Evolutionary conservation across 2,888 invertebrate species (phyloP), one percentile per base, ranked within the genome.

Genomic region (Folsomia manolachei): DNA sequence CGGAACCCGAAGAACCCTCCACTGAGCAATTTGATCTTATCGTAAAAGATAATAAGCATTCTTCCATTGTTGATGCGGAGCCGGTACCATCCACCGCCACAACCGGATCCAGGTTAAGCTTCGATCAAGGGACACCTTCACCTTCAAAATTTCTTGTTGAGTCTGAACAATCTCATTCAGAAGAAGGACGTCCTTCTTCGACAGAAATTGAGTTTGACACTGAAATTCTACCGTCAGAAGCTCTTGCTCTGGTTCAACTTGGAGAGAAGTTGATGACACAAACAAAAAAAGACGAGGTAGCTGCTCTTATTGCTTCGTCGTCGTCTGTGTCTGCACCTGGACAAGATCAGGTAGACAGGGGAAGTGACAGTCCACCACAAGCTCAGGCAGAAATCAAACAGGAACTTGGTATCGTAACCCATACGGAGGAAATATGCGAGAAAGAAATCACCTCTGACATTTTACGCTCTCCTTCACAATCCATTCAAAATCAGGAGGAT

Each of bases 131-230:
- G 39, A 39, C 4, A 39, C 7, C 39, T 4, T 39, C 39, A 14
- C 39, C 39, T 14, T 39, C 39, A 39, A 39, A 39, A 39, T 14
- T 39, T 14, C 39, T 39, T 14, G n/a, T 19, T 14, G 56, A 56
- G 21, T 21, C 56, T 56, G 56, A 56, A 56, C 56, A 56, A 19
- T n/a, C 56, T 19, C 9, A 11, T 11, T 19, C 56, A 14, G 56
- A 56, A 56, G 56, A 56, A 21, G 56, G 56, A n/a, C 56, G 56
- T n/a, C 56, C 56, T 14, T 56, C 56, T n/a, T 56, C 56, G 4
- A 21, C 56, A 18, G 56, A 56, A 56, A 56, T 56, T 7, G 56
- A 56, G 19, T 56, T 56, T 56, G 56, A 56, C 56, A 56, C 56
- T 7, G 56, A 56, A 56, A 56, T 56, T 19, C 56, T 56, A 7